Conservation (phyloP, 1,140 invertebrate species). For the Drosophila bipectinata region DNA sequence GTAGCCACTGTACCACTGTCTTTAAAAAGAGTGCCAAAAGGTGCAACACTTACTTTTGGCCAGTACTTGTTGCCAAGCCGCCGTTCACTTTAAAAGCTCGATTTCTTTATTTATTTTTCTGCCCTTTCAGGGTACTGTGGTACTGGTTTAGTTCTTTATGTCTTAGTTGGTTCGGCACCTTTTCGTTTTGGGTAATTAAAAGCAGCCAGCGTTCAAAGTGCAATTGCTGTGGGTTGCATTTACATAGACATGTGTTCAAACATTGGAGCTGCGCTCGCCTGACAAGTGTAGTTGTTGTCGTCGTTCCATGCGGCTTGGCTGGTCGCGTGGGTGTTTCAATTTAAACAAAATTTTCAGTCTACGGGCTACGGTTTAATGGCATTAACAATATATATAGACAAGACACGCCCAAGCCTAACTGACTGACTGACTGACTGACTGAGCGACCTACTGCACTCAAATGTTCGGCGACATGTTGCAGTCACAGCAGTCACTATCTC, state of each 20-base stretch:
- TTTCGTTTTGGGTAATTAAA: slow-evolving; percentile 71
- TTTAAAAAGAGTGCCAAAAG: neutral
- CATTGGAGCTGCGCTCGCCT: slow-evolving; percentile 51
- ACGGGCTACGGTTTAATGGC: slow-evolving; percentile 61
- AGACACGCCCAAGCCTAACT: slow-evolving; percentile 43
- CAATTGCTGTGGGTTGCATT: slow-evolving; percentile 71
- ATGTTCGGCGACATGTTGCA: slow-evolving; percentile 53
- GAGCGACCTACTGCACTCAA: slow-evolving; percentile 70
- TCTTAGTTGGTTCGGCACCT: slow-evolving; percentile 21
- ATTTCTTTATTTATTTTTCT: slow-evolving; percentile 27
- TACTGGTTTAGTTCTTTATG: slow-evolving; percentile 57
- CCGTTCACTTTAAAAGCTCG: slow-evolving; percentile 66
- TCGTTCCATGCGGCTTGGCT: neutral
- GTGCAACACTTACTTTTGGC: slow-evolving; percentile 12
- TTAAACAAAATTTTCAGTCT: slow-evolving; percentile 69
- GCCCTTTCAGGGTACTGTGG: slow-evolving; percentile 2
- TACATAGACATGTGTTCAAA: slow-evolving; percentile 68
- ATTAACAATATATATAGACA: slow-evolving; percentile 52
- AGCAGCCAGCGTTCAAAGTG: slow-evolving; percentile 75
- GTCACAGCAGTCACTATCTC: slow-evolving; percentile 21
- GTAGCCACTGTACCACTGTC: slow-evolving; percentile 17
- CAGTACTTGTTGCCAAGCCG: slow-evolving; percentile 23
- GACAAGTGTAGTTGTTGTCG: slow-evolving; percentile 50
- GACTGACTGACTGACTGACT: slow-evolving; percentile 16
- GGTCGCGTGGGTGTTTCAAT: slow-evolving; percentile 72